phyloP scores from a whole-genome alignment of 2,113 vertebrate species.

The Carollia perspicillata region DNA sequence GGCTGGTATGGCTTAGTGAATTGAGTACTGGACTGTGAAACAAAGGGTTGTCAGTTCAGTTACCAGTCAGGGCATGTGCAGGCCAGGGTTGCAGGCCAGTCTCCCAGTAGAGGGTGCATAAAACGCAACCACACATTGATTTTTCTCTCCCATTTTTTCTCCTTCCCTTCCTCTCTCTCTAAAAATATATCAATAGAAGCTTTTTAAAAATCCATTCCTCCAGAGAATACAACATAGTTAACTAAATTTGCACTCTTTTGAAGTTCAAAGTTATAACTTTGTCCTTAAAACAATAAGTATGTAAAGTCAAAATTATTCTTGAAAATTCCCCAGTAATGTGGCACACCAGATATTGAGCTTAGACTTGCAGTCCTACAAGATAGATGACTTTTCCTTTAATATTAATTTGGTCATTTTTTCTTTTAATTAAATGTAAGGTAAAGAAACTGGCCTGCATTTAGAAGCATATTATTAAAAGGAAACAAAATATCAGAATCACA shows the following conservation, averaged over 20 bases:
- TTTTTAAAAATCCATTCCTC: not conserved
- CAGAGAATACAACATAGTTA: not conserved
- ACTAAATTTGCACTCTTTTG: not conserved
- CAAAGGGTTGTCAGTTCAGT: too few species aligned
- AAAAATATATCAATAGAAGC: too few species aligned
- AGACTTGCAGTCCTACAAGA: not conserved
- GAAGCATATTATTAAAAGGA: not conserved
- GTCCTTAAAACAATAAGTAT: conserved; percentile 11
- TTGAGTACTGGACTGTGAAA: too few species aligned
- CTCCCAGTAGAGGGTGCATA: too few species aligned
- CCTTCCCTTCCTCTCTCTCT: too few species aligned
- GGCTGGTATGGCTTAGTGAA: too few species aligned
- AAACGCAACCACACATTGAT: too few species aligned
- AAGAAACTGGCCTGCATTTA: not conserved
- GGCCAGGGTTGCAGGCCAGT: too few species aligned
- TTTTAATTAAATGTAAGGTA: not conserved
- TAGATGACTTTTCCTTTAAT: not conserved
- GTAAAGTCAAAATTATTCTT: not conserved
- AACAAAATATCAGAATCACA: not conserved
- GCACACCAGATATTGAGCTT: not conserved
- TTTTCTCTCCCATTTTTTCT: too few species aligned
- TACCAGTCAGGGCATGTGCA: too few species aligned
- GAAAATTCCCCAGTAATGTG: not conserved
- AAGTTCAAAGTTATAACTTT: not conserved
- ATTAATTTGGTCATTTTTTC: not conserved